These are phyloP conservation scores for Melanerpes aurifrons DNA, from an alignment of 2,113 vertebrate species.

Conservation along the genomic window DNA sequence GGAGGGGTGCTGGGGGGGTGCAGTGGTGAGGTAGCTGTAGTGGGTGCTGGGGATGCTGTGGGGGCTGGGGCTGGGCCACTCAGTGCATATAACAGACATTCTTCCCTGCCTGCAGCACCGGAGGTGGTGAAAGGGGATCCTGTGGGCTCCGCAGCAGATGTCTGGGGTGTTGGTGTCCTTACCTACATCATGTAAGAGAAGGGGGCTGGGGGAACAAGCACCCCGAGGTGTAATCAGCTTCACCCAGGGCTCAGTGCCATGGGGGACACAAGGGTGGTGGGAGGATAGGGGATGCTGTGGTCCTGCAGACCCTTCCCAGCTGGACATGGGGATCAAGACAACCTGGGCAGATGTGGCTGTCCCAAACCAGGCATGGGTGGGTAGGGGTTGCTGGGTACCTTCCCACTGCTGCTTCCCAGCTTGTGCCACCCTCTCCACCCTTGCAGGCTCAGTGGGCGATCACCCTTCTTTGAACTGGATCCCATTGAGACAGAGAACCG, in stretches of 20 bases:
- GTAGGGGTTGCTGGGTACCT: neutral
- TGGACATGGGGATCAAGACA: neutral
- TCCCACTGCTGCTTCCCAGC: fast-evolving
- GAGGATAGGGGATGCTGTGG: neutral
- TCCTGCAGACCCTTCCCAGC: neutral
- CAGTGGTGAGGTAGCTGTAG: neutral
- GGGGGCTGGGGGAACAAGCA: neutral
- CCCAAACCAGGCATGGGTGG: neutral
- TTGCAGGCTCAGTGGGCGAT: conserved; percentile 91
- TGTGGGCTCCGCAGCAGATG: conserved; percentile 93
- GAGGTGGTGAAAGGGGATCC: conserved; percentile 98
- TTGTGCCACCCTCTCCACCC: neutral
- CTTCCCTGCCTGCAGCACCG: conserved; percentile 81
- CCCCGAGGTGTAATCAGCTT: neutral
- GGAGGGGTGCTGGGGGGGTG: neutral
- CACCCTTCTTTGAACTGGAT: conserved; percentile 89
- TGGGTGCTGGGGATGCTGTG: neutral
- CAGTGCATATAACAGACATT: neutral
- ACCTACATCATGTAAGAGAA: conserved; percentile 94
- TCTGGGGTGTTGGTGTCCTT: conserved; percentile 93
- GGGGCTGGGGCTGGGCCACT: neutral
- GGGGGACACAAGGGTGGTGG: neutral
- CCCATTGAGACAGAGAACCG: conserved; percentile 88
- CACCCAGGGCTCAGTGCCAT: fast-evolving
- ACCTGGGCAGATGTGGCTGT: neutral